phyloP scores from a whole-genome alignment of 2,888 invertebrate species.

The Phlogophora meticulosa region DNA sequence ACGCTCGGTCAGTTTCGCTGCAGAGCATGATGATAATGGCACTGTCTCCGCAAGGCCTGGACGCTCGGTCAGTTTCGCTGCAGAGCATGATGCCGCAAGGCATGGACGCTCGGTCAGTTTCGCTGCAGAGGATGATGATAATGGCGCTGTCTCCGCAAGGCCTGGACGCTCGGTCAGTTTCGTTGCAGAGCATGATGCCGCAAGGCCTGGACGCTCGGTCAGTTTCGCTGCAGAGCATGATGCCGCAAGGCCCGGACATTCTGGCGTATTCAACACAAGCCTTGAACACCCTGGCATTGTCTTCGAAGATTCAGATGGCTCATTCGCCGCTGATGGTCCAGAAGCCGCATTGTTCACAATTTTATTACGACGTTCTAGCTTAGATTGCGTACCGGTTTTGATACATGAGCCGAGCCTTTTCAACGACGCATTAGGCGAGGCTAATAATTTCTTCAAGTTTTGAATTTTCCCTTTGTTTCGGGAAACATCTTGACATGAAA shows the following conservation, averaged over 20 bases:
- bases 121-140: neutral
- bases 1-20: neutral
- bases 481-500: constrained; percentile 2
- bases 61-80: neutral
- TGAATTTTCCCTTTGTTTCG: constrained; percentile 9
- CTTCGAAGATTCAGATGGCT: neutral
- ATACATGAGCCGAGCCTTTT: neutral
- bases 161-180: neutral
- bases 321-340: too few species aligned
- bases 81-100: neutral
- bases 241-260: neutral
- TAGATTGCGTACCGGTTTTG: neutral
- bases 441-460: neutral
- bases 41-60: too few species aligned
- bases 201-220: neutral
- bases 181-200: neutral
- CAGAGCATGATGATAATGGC: neutral
- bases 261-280: neutral
- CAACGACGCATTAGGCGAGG: neutral
- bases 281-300: neutral
- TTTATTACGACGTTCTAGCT: neutral
- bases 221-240: neutral
- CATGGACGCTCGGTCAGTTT: neutral
- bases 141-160: neutral
- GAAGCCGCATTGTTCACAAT: too few species aligned